These are phyloP conservation scores for Drosophila biarmipes DNA, from an alignment of 1,140 invertebrate species.

Conservation along the genomic window DNA sequence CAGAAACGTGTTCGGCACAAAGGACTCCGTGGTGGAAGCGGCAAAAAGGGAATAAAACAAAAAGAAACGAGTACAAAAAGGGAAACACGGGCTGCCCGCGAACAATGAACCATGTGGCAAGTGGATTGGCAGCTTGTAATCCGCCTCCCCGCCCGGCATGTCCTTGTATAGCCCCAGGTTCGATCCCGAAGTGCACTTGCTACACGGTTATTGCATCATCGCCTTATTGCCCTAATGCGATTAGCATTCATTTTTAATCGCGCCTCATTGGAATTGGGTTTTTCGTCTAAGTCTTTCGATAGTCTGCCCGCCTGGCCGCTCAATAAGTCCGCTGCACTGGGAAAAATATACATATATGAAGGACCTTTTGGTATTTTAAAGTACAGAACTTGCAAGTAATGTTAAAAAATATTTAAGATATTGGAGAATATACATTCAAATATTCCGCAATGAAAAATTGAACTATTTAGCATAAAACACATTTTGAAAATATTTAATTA, in stretches of 20 bases:
- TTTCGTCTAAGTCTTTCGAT: conserved; percentile 56
- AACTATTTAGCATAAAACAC: too few species aligned
- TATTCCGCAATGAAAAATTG: too few species aligned
- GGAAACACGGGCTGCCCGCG: conserved; percentile 7
- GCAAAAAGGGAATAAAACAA: conserved; percentile 1
- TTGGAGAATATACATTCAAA: too few species aligned
- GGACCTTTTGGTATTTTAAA: too few species aligned
- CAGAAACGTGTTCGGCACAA: conserved; percentile 64
- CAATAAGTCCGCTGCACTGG: neutral
- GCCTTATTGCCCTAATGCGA: conserved; percentile 43
- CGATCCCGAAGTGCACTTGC: conserved; percentile 19
- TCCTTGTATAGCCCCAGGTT: neutral
- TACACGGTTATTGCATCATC: conserved; percentile 66
- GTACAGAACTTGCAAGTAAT: neutral
- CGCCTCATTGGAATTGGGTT: conserved; percentile 22
- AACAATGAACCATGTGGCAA: conserved; percentile 61
- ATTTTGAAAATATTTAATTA: too few species aligned
- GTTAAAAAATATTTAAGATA: too few species aligned
- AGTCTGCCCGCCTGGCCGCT: neutral
- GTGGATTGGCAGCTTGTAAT: conserved; percentile 74
- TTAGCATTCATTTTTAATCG: conserved; percentile 56
- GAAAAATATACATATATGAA: neutral
- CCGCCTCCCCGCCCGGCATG: conserved; percentile 24
- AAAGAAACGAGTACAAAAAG: neutral
- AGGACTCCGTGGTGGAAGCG: conserved; percentile 17